Evolutionary conservation across 2,888 invertebrate species (phyloP).

Genomic region (Agonopterix subpropinquella): DNA sequence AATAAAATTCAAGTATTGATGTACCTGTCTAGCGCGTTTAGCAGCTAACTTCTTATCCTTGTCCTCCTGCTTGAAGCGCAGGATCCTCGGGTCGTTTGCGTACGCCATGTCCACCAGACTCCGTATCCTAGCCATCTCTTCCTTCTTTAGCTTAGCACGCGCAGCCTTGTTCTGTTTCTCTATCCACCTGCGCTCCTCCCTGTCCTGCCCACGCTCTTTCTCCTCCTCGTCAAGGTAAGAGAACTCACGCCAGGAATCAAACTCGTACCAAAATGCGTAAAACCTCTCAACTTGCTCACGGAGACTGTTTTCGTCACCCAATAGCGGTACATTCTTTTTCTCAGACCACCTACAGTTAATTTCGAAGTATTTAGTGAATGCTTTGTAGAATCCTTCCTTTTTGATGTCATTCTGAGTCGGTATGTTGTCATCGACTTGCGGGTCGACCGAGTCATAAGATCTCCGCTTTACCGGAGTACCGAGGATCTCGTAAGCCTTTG

Average conservation of each 20-base stretch:
- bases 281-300: conserved; percentile 93
- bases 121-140: conserved; percentile 95
- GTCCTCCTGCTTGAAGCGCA: conserved; percentile 94
- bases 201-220: conserved; percentile 97
- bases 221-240: conserved; percentile 99
- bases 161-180: conserved; percentile 98
- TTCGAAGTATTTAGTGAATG: conserved; percentile 81
- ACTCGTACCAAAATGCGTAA: conserved; percentile 98
- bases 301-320: conserved; percentile 85
- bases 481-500: conserved; percentile 94
- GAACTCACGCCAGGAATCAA: conserved; percentile 99
- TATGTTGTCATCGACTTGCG: conserved; percentile 91
- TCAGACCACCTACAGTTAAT: conserved; percentile 94
- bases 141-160: conserved; percentile 94
- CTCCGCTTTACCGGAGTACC: conserved; percentile 88
- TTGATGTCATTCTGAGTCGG: conserved; percentile 86
- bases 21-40: conserved; percentile 88
- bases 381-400: conserved; percentile 83
- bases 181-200: conserved; percentile 98
- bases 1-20: not conserved
- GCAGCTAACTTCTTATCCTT: conserved; percentile 92
- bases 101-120: conserved; percentile 96
- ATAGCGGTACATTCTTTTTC: conserved; percentile 86
- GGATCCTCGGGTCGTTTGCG: conserved; percentile 94
- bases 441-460: conserved; percentile 98